These are phyloP conservation scores for Anthoptus insignis DNA, from an alignment of 2,888 invertebrate species.

Conservation along the genomic window DNA sequence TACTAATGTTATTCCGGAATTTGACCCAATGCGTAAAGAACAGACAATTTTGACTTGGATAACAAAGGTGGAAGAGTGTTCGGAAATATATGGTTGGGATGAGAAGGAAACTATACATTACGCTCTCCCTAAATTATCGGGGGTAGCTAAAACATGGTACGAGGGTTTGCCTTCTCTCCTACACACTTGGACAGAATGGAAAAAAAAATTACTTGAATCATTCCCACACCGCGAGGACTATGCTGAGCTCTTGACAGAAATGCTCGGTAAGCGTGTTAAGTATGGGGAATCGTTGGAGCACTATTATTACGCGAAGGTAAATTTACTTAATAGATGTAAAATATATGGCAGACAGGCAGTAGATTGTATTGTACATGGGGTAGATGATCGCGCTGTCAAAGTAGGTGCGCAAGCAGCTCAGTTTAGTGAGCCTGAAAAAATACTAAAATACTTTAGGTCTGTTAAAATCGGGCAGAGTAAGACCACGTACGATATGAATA, in stretches of 20 bases:
- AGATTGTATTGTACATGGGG: slow-evolving; percentile 44
- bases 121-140: slow-evolving; percentile 29
- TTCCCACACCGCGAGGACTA: slow-evolving; percentile 44
- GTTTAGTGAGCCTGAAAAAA: slow-evolving; percentile 41
- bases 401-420: slow-evolving; percentile 47
- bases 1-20: neutral
- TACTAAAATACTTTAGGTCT: slow-evolving; percentile 36
- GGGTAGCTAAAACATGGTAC: slow-evolving; percentile 47
- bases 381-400: slow-evolving; percentile 45
- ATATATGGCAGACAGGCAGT: slow-evolving; percentile 44
- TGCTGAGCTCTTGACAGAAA: slow-evolving; percentile 41
- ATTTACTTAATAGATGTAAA: slow-evolving; percentile 43
- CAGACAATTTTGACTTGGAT: slow-evolving; percentile 28
- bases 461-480: slow-evolving; percentile 18
- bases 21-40: slow-evolving; percentile 25
- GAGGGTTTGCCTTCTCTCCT: slow-evolving; percentile 41
- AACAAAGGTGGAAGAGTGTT: slow-evolving; percentile 37
- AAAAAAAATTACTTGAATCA: slow-evolving; percentile 40
- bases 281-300: slow-evolving; percentile 45
- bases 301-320: slow-evolving; percentile 44
- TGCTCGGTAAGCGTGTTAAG: slow-evolving; percentile 38
- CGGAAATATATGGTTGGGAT: slow-evolving; percentile 31
- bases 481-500: neutral
- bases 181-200: slow-evolving; percentile 44
- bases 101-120: slow-evolving; percentile 37